Percentiles rank a stretch among this genome's conserved stretches.
Evolutionary conservation across 2,113 vertebrate genomes (phyloP).

Genomic region (Craseonycteris thonglongyai): DNA sequence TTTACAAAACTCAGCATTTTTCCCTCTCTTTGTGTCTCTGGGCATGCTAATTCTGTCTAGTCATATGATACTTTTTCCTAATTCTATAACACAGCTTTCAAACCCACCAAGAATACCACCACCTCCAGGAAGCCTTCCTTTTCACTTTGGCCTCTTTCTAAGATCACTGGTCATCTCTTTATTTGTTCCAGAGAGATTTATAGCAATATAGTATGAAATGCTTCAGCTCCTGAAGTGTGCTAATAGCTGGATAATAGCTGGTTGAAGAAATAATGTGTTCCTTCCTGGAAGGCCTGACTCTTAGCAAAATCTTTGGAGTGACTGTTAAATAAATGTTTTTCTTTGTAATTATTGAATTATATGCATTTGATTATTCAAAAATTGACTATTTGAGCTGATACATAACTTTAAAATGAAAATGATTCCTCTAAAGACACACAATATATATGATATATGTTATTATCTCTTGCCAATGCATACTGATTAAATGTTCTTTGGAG

Average conservation of each 20-base stretch:
- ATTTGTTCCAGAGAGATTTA: neutral
- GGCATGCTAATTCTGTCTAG: neutral
- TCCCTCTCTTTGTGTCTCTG: neutral
- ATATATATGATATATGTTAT: neutral
- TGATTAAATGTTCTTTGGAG: neutral
- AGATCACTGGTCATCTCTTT: neutral
- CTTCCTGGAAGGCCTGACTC: neutral
- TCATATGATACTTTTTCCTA: neutral
- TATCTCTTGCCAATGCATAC: neutral
- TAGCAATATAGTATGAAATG: neutral
- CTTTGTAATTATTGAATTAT: neutral
- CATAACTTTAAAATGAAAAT: neutral
- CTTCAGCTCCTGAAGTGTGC: neutral
- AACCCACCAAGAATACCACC: neutral
- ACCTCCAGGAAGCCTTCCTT: neutral
- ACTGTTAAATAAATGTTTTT: neutral
- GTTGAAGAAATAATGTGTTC: neutral
- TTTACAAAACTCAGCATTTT: neutral
- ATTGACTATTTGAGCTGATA: neutral
- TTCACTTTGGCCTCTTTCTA: neutral
- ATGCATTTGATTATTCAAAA: neutral
- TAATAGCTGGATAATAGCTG: neutral
- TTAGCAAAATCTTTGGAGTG: neutral
- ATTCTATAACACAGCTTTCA: neutral
- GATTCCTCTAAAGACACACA: neutral